Evolutionary conservation across 2,113 vertebrate species (phyloP).

Genomic region (Trochalopteron elliotii): DNA sequence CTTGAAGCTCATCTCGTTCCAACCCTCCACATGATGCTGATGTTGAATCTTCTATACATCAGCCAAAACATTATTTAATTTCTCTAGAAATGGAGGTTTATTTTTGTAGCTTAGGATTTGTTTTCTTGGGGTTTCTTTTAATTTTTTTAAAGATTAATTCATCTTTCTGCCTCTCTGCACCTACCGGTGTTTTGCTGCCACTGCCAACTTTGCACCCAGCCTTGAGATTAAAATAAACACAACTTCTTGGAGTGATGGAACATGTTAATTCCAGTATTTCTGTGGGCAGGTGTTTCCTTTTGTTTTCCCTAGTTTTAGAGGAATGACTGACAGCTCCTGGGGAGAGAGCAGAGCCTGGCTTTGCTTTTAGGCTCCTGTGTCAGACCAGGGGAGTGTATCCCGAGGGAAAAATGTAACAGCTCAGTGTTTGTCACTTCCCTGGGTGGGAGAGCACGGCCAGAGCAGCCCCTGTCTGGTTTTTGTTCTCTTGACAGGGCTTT

Average conservation of each 20-base stretch:
- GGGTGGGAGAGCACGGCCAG: background rate
- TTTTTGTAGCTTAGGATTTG: conserved; percentile 14
- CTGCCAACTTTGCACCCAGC: conserved; percentile 6
- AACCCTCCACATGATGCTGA: background rate
- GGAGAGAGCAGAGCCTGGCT: background rate
- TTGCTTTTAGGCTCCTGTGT: background rate
- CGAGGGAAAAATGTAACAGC: background rate
- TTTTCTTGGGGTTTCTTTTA: background rate
- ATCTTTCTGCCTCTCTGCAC: conserved; percentile 29
- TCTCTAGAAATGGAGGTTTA: background rate
- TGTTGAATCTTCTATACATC: background rate
- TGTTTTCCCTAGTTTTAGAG: background rate
- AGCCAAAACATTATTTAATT: conserved; percentile 39
- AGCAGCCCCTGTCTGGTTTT: background rate
- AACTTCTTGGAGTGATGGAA: background rate
- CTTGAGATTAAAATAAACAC: conserved; percentile 41
- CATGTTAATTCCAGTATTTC: background rate
- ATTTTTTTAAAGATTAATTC: conserved; percentile 23
- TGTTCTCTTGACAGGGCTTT: background rate
- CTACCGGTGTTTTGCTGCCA: background rate
- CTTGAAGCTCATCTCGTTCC: background rate
- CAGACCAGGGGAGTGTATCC: background rate
- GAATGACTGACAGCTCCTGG: background rate
- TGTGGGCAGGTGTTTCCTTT: conserved; percentile 30
- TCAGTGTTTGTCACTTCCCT: background rate